A percentile compares a stretch with the other conserved stretches of the same genome.
Conservation (phyloP, 2,113 vertebrate genomes). For the Muscicapa adusta region DNA sequence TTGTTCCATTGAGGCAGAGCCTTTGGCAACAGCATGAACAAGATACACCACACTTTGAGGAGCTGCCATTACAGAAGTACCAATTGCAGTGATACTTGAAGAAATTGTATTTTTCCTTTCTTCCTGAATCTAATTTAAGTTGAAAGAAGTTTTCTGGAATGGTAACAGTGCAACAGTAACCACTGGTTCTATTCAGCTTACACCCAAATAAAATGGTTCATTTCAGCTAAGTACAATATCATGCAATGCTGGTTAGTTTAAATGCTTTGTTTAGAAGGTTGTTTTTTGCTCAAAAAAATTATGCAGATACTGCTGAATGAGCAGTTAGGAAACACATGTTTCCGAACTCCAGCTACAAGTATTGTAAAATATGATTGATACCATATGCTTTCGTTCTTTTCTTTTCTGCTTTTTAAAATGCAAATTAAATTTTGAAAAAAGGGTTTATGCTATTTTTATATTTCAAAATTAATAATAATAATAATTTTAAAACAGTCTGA, state of each 20-base stretch:
- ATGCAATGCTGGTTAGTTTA: constrained; percentile 45
- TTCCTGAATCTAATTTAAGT: constrained; percentile 32
- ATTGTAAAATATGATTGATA: constrained; percentile 72
- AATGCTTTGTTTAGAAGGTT: constrained; percentile 64
- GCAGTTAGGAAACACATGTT: constrained; percentile 63
- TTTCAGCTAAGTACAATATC: constrained; percentile 53
- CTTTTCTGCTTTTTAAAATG: constrained; percentile 30
- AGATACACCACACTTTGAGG: neutral
- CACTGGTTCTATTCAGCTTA: constrained; percentile 5
- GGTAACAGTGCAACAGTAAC: constrained; percentile 30
- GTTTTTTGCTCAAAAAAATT: constrained; percentile 56
- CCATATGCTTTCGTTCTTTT: constrained; percentile 63
- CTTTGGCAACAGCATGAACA: constrained; percentile 6
- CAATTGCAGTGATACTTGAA: constrained; percentile 7
- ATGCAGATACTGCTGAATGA: constrained; percentile 60
- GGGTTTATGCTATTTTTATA: constrained; percentile 18
- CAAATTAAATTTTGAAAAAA: constrained; percentile 25
- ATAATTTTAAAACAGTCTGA: constrained; percentile 37
- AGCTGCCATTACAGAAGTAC: constrained; percentile 1
- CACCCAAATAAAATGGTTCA: constrained; percentile 39
- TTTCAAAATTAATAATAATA: constrained; percentile 46
- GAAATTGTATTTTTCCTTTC: constrained; percentile 14
- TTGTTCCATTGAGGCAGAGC: constrained; percentile 13
- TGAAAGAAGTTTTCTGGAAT: constrained; percentile 34
- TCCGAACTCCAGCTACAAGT: constrained; percentile 63